phyloP scores from a whole-genome alignment of 2,113 vertebrate genomes.

The Sorex araneus region DNA sequence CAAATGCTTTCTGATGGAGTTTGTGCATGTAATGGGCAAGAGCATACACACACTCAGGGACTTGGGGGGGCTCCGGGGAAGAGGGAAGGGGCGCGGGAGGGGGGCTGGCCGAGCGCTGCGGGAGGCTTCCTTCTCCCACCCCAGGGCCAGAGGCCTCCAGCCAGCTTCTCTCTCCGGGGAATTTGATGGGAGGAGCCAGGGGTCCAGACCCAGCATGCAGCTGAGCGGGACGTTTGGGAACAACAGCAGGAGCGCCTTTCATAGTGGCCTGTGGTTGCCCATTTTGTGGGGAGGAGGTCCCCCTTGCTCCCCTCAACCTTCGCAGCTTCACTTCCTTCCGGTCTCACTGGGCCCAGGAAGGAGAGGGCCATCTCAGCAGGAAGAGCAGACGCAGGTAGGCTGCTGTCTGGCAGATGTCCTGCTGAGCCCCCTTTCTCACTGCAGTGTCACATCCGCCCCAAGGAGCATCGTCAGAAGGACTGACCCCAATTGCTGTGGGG shows the following conservation, averaged over 20 bases:
- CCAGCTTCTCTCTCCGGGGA: constrained; percentile 33
- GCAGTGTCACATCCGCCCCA: neutral
- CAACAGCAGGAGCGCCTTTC: neutral
- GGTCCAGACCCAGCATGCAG: neutral
- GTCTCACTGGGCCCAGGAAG: accelerated
- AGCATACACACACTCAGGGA: constrained; percentile 86
- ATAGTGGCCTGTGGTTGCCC: accelerated
- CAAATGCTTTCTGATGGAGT: constrained; percentile 98
- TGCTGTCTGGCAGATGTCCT: neutral
- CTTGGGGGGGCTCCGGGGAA: neutral
- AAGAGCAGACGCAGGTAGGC: neutral
- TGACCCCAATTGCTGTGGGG: neutral
- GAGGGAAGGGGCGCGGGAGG: neutral
- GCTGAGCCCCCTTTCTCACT: neutral
- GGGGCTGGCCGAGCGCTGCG: neutral
- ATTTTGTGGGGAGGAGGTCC: neutral
- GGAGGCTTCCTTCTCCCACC: neutral
- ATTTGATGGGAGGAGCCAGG: neutral
- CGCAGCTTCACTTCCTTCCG: neutral
- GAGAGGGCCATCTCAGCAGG: accelerated
- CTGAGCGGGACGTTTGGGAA: neutral
- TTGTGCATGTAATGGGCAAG: constrained; percentile 92
- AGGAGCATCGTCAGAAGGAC: neutral
- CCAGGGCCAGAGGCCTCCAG: accelerated
- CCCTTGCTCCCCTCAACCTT: neutral